These are phyloP conservation scores for Saturnia japonica DNA, from an alignment of 2,888 invertebrate species.

Conservation along the genomic window DNA sequence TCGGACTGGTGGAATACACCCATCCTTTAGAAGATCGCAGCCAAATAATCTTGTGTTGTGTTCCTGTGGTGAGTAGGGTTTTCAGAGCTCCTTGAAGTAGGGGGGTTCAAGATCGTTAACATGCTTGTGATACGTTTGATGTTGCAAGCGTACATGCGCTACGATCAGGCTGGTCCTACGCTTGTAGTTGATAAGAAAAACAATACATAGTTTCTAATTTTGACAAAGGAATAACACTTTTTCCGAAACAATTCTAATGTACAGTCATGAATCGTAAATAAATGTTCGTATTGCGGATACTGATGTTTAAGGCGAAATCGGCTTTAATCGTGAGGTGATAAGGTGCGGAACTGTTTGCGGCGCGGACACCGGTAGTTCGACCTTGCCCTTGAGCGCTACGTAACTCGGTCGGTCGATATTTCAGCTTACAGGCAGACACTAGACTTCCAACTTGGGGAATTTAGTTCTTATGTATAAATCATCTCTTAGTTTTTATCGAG, in stretches of 20 bases:
- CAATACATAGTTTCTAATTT: no score
- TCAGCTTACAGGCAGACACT: not conserved
- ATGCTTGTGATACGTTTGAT: no score
- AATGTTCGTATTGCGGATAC: not conserved
- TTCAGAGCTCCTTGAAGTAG: no score
- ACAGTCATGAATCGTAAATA: not conserved
- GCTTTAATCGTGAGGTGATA: not conserved
- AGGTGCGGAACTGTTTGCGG: not conserved
- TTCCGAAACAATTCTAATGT: not conserved
- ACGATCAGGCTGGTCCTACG: not conserved
- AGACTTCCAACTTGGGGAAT: not conserved
- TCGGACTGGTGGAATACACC: no score
- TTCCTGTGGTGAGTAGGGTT: no score
- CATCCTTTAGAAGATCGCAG: no score
- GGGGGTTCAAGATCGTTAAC: no score
- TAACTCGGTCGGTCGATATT: not conserved
- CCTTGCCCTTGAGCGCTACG: not conserved
- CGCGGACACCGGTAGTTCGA: not conserved
- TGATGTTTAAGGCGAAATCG: not conserved
- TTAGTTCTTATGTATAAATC: not conserved
- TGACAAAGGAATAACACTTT: not conserved
- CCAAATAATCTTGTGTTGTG: no score
- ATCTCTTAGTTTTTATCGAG: not conserved
- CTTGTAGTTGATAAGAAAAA: no score
- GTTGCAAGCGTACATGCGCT: no score